Conservation (phyloP, 2,888 invertebrate genomes). For the Mesorhabditis spiculigera region DNA sequence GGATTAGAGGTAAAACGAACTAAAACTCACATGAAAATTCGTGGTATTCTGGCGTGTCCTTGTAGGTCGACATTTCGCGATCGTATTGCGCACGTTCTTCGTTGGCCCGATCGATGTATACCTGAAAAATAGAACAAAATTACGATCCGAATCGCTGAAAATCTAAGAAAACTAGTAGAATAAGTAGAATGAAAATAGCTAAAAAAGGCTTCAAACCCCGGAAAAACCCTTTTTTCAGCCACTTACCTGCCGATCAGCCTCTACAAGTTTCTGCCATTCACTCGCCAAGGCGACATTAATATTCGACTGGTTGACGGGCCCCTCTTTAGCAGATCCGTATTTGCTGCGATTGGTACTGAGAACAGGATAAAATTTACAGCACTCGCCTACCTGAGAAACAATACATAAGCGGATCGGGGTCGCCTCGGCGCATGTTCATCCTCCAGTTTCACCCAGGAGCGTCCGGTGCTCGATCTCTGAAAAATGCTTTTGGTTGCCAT, state of each 20-base stretch:
- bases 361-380: neutral
- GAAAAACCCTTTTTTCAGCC: neutral
- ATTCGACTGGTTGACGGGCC: neutral
- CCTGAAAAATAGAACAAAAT: neutral
- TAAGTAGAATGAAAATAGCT: too few species aligned
- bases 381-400: neutral
- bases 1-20: neutral
- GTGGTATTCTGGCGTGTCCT: constrained; percentile 4
- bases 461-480: neutral
- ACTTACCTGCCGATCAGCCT: neutral
- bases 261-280: neutral
- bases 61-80: neutral
- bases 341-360: constrained; percentile 4
- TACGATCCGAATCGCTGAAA: too few species aligned
- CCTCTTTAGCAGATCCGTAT: constrained; percentile 3
- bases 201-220: neutral
- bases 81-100: constrained; percentile 5
- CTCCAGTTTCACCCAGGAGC: constrained; percentile 1
- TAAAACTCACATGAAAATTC: neutral
- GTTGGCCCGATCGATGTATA: constrained; percentile 2
- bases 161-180: too few species aligned
- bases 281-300: constrained; percentile 2
- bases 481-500: neutral
- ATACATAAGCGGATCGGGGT: constrained; percentile 5
- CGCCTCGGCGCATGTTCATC: constrained; percentile 3